Percentiles rank a stretch among this genome's conserved stretches.
Conservation (phyloP, 92 coral and sea anemone genomes). For the Phenganax stokvisi region DNA sequence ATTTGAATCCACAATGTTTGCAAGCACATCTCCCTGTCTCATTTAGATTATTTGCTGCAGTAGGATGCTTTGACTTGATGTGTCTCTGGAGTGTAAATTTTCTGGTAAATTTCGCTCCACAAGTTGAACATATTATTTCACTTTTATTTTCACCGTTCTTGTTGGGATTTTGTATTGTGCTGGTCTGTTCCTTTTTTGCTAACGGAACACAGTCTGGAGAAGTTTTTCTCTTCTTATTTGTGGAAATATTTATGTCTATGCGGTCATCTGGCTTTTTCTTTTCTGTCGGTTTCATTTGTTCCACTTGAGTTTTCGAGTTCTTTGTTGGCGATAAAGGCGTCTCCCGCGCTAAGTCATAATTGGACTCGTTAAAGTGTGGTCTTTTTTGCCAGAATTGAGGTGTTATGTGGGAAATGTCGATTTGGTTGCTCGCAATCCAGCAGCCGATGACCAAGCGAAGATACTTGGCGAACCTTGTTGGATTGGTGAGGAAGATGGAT, state of each 20-base stretch:
- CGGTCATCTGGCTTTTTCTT: no score
- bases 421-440: slow-evolving; percentile 14
- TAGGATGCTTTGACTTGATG: slow-evolving; percentile 26
- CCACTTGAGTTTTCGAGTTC: not conserved
- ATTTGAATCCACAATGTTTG: slow-evolving; percentile 43
- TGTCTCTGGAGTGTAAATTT: slow-evolving; percentile 10
- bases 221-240: no score
- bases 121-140: slow-evolving; percentile 1
- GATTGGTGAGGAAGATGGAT: not conserved
- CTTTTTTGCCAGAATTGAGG: slow-evolving; percentile 4
- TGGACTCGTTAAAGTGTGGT: not conserved
- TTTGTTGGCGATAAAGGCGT: not conserved
- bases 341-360: not conserved
- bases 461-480: not conserved
- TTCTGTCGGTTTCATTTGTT: no score
- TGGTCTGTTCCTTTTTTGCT: no score
- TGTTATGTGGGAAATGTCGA: slow-evolving; percentile 17
- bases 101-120: slow-evolving; percentile 7
- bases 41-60: not conserved
- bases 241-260: no score
- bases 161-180: not conserved
- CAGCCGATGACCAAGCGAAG: slow-evolving; percentile 28
- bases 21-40: slow-evolving; percentile 31
- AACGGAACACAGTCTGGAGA: no score
- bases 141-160: slow-evolving; percentile 1